Percentiles rank a stretch among this genome's conserved stretches.
These are phyloP conservation scores for Ianthella basta DNA, from an alignment of 37 sponge, comb jelly and placozoan species.

Conservation along the genomic window DNA sequence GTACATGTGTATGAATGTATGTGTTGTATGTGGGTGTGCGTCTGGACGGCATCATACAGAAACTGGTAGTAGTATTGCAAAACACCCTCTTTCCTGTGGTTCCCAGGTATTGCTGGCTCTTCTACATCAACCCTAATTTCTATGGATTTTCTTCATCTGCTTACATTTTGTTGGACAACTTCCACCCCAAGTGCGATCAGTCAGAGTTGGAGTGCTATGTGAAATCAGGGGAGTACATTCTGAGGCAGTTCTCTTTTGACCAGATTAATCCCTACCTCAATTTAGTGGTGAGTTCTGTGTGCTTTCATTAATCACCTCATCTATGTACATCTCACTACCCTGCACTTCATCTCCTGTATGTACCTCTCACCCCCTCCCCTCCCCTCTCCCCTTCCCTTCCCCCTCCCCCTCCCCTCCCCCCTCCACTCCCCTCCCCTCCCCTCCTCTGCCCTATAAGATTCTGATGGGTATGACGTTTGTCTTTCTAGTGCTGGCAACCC, in stretches of 20 bases:
- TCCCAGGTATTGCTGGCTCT: conserved; percentile 72
- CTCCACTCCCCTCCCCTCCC: too few relatives aligned
- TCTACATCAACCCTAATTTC: conserved; percentile 90
- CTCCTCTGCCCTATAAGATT: too few relatives aligned
- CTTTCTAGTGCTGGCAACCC: too few relatives aligned
- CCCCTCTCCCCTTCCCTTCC: too few relatives aligned
- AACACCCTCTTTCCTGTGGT: neutral
- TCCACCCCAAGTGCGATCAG: conserved; percentile 44
- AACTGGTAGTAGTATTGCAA: too few relatives aligned
- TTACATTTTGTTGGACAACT: conserved; percentile 45
- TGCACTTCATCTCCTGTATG: too few relatives aligned
- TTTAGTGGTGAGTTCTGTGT: conserved; percentile 42
- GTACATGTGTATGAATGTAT: neutral
- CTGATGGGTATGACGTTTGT: too few relatives aligned
- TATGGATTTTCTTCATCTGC: conserved; percentile 81
- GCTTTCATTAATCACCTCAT: neutral
- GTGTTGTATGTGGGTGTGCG: neutral
- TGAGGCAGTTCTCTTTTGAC: conserved; percentile 63
- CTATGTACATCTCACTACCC: neutral
- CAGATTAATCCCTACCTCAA: conserved; percentile 73
- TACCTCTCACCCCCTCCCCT: too few relatives aligned
- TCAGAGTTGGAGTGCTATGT: conserved; percentile 76
- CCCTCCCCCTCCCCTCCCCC: too few relatives aligned
- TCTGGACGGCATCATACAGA: too few relatives aligned
- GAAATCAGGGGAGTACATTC: conserved; percentile 54